These are phyloP conservation scores for Anastatus disparis DNA, from an alignment of 1,140 invertebrate species.

Conservation along the genomic window DNA sequence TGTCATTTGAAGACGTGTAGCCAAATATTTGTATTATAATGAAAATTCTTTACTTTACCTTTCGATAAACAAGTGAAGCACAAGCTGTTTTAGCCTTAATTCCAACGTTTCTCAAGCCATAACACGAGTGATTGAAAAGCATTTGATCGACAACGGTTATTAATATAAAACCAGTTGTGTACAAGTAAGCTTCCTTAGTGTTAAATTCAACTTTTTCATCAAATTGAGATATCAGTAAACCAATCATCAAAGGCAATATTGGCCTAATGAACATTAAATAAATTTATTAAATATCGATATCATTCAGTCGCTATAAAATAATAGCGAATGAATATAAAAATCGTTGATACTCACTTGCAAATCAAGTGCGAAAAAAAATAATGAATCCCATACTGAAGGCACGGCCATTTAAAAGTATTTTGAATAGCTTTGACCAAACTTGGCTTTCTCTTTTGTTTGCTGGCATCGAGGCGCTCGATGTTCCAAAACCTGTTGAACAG, in stretches of 20 bases:
- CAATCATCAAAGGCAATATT: slow-evolving; percentile 57
- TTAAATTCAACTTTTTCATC: slow-evolving; percentile 54
- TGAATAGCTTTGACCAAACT: slow-evolving; percentile 47
- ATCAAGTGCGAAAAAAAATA: slow-evolving; percentile 4
- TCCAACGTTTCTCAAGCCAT: slow-evolving; percentile 69
- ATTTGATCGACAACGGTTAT: slow-evolving; percentile 58
- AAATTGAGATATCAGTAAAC: slow-evolving; percentile 65
- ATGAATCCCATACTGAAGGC: slow-evolving; percentile 19
- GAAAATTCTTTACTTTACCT: no score
- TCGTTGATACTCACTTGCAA: slow-evolving; percentile 20
- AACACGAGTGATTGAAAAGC: slow-evolving; percentile 59
- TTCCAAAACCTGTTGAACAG: slow-evolving; percentile 23
- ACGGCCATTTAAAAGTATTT: slow-evolving; percentile 48
- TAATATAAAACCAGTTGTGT: slow-evolving; percentile 61
- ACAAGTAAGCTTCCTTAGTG: slow-evolving; percentile 59
- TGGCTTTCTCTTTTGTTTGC: slow-evolving; percentile 53
- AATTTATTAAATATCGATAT: no score
- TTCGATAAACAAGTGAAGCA: slow-evolving; percentile 84
- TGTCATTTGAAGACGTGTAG: no score
- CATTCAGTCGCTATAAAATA: no score
- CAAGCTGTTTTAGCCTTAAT: slow-evolving; percentile 83
- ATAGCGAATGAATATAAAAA: no score
- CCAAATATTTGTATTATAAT: no score
- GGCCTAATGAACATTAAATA: slow-evolving; percentile 45
- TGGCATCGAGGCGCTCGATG: slow-evolving; percentile 58